Evolutionary conservation across 2,888 invertebrate genomes (phyloP).

Genomic region (Eupithecia vulgata): DNA sequence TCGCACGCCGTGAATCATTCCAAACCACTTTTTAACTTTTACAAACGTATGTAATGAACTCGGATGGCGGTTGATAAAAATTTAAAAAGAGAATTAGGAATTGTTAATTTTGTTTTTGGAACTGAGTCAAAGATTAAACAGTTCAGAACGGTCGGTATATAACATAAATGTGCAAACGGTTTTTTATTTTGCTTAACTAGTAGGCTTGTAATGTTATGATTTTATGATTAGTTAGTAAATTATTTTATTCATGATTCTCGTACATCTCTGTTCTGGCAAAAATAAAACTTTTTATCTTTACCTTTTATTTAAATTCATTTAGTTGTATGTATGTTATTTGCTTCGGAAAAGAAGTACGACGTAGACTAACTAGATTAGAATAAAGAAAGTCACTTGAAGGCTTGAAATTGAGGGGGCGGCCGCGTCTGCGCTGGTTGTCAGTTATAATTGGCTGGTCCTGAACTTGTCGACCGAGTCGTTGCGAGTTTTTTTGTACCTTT

Average conservation of each 20-base stretch:
- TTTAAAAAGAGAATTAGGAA: constrained; percentile 56
- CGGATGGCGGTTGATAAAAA: constrained; percentile 71
- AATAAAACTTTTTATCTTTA: too few relatives aligned
- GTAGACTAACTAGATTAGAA: not conserved
- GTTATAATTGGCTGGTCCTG: constrained; percentile 79
- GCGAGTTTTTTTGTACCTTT: constrained; percentile 73
- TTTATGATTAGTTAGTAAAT: not conserved
- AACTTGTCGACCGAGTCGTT: constrained; percentile 79
- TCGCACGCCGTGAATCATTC: constrained; percentile 83
- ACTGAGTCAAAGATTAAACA: constrained; percentile 26
- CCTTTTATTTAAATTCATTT: too few relatives aligned
- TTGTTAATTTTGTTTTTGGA: constrained; percentile 40
- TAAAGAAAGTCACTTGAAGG: constrained; percentile 55
- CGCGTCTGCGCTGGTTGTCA: constrained; percentile 79
- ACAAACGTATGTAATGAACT: constrained; percentile 77
- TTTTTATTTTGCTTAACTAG: not conserved
- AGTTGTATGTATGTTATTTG: too few relatives aligned
- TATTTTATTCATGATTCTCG: not conserved
- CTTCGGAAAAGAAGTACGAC: too few relatives aligned
- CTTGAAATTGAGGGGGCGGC: constrained; percentile 73
- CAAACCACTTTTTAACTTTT: constrained; percentile 78
- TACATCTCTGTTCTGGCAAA: too few relatives aligned
- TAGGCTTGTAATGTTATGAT: not conserved
- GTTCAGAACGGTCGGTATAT: constrained; percentile 18
- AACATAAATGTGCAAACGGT: not conserved